Conservation (phyloP, 2,113 vertebrate species). For the Pseudorasbora parva region DNA sequence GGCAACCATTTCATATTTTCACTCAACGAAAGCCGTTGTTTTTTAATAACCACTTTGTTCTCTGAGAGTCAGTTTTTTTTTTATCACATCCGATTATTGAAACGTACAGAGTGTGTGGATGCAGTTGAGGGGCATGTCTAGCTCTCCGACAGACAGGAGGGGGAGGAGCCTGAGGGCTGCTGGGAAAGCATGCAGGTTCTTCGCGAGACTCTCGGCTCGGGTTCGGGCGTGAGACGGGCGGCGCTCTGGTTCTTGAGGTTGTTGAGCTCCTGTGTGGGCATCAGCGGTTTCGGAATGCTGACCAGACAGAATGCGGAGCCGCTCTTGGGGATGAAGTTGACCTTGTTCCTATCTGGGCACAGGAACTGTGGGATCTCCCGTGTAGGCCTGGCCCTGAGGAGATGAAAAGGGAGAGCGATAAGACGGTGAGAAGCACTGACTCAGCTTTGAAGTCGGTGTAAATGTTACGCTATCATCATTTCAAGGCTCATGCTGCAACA, state of each 20-base stretch:
- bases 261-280: constrained; percentile 82
- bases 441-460: constrained; percentile 19
- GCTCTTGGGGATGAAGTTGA: constrained; percentile 91
- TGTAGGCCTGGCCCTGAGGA: constrained; percentile 80
- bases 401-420: not conserved
- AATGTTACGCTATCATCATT: constrained; percentile 12
- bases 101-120: constrained; percentile 21
- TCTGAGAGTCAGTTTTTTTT: not conserved
- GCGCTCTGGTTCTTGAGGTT: constrained; percentile 73
- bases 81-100: constrained; percentile 12
- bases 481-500: constrained; percentile 45
- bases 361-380: constrained; percentile 86
- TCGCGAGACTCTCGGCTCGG: constrained; percentile 41
- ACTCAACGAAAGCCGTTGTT: constrained; percentile 35
- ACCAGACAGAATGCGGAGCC: constrained; percentile 90
- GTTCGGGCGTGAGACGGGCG: constrained; percentile 37
- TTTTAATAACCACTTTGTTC: constrained; percentile 23
- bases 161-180: constrained; percentile 45
- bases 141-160: constrained; percentile 45
- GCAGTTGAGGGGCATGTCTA: constrained; percentile 32
- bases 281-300: constrained; percentile 87
- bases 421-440: constrained; percentile 15
- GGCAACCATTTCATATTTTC: constrained; percentile 28
- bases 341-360: constrained; percentile 90
- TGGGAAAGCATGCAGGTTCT: constrained; percentile 42